These are phyloP conservation scores for Dasypolia templi DNA, from an alignment of 2,888 invertebrate species.

Conservation along the genomic window DNA sequence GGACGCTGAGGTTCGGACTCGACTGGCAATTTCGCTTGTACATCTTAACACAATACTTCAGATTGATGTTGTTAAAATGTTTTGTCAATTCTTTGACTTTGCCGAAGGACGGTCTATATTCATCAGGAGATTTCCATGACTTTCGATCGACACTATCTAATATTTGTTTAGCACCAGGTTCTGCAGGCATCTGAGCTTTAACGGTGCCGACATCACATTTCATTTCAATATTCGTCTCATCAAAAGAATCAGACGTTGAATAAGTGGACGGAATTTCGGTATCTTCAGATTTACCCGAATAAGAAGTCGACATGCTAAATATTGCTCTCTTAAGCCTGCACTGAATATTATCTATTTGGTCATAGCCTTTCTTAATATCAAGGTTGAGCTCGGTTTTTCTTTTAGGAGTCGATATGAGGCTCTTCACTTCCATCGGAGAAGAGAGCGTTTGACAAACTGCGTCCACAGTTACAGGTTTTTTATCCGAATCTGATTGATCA, in stretches of 20 bases:
- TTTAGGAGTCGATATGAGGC: constrained; percentile 58
- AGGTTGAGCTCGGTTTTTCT: constrained; percentile 79
- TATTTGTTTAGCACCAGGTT: constrained; percentile 80
- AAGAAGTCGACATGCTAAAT: constrained; percentile 81
- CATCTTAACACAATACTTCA: constrained; percentile 83
- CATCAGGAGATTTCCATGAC: constrained; percentile 93
- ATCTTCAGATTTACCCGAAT: constrained; percentile 83
- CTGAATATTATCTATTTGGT: constrained; percentile 78
- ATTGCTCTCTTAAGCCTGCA: constrained; percentile 81
- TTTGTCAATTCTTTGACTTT: constrained; percentile 93
- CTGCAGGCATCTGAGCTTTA: constrained; percentile 70
- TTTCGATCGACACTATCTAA: constrained; percentile 86
- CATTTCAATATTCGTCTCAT: constrained; percentile 70
- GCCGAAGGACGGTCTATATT: constrained; percentile 92
- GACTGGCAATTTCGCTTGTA: constrained; percentile 87
- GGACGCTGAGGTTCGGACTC: constrained; percentile 86
- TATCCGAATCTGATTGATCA: constrained; percentile 80
- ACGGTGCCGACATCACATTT: constrained; percentile 62
- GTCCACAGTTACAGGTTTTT: constrained; percentile 80
- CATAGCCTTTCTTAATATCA: constrained; percentile 76
- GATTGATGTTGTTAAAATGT: constrained; percentile 91
- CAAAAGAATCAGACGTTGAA: constrained; percentile 83
- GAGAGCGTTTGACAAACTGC: constrained; percentile 84
- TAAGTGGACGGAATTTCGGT: constrained; percentile 81
- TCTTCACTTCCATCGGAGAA: constrained; percentile 73